Evolutionary conservation across 2,888 invertebrate genomes (phyloP), one percentile per base, ranked within the genome.

Genomic region (Chymomyza amoena): DNA sequence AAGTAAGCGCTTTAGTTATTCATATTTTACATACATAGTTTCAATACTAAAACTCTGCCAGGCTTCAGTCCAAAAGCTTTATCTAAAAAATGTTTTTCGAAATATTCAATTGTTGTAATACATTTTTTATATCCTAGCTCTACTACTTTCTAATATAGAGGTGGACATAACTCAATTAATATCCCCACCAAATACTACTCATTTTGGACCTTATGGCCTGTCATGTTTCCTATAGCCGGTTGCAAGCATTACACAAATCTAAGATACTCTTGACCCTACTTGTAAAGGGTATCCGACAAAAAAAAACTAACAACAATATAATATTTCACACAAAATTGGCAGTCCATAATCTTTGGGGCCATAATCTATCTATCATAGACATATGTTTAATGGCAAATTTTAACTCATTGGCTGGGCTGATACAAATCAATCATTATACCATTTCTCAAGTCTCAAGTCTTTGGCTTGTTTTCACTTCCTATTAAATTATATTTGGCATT

Each of bases 401-500:
- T 39, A 6, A n/a, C 63, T 85, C 76, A 66, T 63, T 80, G 80
- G 80, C 86, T 72, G 84, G 80, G 80, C 86, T 72, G 84, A 84
- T 84, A 84, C 75, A 88, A 84, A 84, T 84, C 84, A 84, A 84
- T 84, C 88, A 84, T 84, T 86, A 84, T 81, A 77, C 68, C 77
- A 81, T 83, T 81, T 87, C 87, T 84, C 76, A 80, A 84, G 83
- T 87, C 87, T 84, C 76, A 80, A 84, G 83, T 86, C 85, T 87
- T 85, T 87, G 82, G 85, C 83, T 83, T 87, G 87, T 83, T 83
- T 83, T 83, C 84, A 84, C 88, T 84, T 84, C 84, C 84, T 84
- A 84, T 80, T 84, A 86, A 84, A 84, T 88, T 88, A 84, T 88
- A 81, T 84, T 84, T 84, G 84, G 88, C 84, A 84, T 84, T 84